Base-by-base conservation (phyloP, 2,113 vertebrate species). In the Alces alces region DNA sequence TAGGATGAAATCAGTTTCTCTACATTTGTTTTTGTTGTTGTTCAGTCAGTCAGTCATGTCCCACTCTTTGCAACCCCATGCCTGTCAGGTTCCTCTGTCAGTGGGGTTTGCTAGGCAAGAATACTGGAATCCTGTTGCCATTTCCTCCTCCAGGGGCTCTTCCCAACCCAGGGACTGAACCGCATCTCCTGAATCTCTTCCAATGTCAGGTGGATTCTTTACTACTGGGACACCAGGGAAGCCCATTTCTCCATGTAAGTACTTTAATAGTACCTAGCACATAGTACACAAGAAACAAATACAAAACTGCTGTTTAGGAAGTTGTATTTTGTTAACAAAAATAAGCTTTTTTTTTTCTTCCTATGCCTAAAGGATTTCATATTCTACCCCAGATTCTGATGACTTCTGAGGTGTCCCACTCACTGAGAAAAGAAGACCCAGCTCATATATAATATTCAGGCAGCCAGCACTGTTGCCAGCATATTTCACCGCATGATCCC, bases 391-490 rank as follows among this genome's bases (percentile, higher is more conserved):
- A 76, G 58, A 36, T 25, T 76, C 4, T 27, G 52, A 33, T 15
- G 47, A 91, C 19, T 58, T 47, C 61, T 60, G 36, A 79, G 57
- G 7, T n/a, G 4, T 9, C 78, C 12, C 11, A 5, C 27, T 78
- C n/a, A 11, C 58, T 82, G 36, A 57, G 52, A 64, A 54, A 16
- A 78, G 30, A 52, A 27, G 25, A 86, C 9, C 28, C 15, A 6
- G 33, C 47, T 9, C 10, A 21, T 14, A 45, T 19, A 7, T 16
- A 12, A 12, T 43, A 33, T n/a, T n/a, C 39, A 17, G 5, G 9
- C 1, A 43, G 4, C 1, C 1, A 58, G 1, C 2, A 0, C 58
- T 82, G 7, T 19, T 19, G 0, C 6, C 47, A 5, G 17, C 11
- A 2, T 19, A 83, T 47, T 28, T 91, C 43, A 25, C 36, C 23